A percentile compares a stretch with the other conserved stretches of the same genome.
Conservation (phyloP, 2,888 invertebrate genomes). For the Papilio protenor region DNA sequence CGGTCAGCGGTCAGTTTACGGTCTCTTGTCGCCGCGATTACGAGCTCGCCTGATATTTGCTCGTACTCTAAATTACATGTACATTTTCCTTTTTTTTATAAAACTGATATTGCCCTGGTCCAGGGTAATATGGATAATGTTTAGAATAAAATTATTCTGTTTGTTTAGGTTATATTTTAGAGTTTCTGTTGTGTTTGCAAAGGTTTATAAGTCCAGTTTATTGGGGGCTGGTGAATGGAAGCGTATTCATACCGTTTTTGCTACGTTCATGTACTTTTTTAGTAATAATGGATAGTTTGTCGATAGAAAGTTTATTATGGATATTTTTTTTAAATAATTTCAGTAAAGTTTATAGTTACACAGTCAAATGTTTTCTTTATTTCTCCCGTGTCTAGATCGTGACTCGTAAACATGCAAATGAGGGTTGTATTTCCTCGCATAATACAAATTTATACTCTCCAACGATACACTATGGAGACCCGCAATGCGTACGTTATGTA, state of each 20-base stretch:
- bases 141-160: neutral
- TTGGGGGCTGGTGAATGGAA: neutral
- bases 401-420: slow-evolving; percentile 38
- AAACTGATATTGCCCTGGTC: slow-evolving; percentile 12
- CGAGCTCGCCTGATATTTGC: slow-evolving; percentile 34
- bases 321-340: neutral
- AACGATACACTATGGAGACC: slow-evolving; percentile 14
- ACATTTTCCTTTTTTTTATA: slow-evolving; percentile 28
- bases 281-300: too few relatives aligned
- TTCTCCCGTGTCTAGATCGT: slow-evolving; percentile 25
- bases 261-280: too few relatives aligned
- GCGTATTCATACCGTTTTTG: neutral
- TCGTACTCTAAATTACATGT: slow-evolving; percentile 20
- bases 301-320: neutral
- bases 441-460: slow-evolving; percentile 35
- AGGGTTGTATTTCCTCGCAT: slow-evolving; percentile 27
- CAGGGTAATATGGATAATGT: neutral
- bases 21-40: slow-evolving; percentile 40
- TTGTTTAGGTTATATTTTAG: neutral
- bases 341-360: neutral
- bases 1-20: slow-evolving; percentile 39
- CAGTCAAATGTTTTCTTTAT: slow-evolving; percentile 8
- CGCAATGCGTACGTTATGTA: slow-evolving; percentile 36
- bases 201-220: neutral
- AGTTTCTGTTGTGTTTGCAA: neutral